These are phyloP conservation scores for Echinarachnius parma DNA, from an alignment of 53 echinoderm and acorn worm species.

Conservation along the genomic window DNA sequence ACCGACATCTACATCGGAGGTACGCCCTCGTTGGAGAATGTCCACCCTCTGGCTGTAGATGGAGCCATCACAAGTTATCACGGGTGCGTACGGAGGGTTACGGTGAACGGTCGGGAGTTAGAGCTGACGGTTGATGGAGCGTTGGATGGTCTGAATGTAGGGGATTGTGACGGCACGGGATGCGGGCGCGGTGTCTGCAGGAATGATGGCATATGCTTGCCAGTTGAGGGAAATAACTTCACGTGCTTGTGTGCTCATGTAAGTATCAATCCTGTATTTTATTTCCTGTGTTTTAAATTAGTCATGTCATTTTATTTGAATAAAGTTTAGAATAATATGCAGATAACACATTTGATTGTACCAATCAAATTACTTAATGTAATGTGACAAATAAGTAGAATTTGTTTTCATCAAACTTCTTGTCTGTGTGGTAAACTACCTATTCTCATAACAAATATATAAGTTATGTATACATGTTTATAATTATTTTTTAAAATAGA, in stretches of 20 bases:
- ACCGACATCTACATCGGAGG: slow-evolving; percentile 69
- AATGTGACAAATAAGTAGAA: too few relatives aligned
- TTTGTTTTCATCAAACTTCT: too few relatives aligned
- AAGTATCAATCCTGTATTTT: too few relatives aligned
- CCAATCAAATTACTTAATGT: too few relatives aligned
- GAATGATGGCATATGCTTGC: slow-evolving; percentile 57
- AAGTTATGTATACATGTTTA: too few relatives aligned
- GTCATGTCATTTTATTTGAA: too few relatives aligned
- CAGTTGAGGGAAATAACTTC: slow-evolving; percentile 36
- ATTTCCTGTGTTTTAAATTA: too few relatives aligned
- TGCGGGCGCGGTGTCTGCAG: slow-evolving; percentile 69
- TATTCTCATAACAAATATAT: too few relatives aligned
- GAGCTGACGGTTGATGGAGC: slow-evolving; percentile 55
- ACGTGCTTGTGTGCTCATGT: slow-evolving; percentile 55
- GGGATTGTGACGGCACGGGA: slow-evolving; percentile 74
- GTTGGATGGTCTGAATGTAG: slow-evolving; percentile 44
- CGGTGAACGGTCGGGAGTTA: slow-evolving; percentile 50
- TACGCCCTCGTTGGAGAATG: slow-evolving; percentile 36
- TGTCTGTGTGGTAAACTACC: too few relatives aligned
- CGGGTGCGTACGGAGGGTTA: slow-evolving; percentile 62
- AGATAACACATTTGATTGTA: too few relatives aligned
- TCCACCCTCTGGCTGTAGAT: slow-evolving; percentile 62
- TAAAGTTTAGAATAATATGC: too few relatives aligned
- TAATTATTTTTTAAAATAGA: too few relatives aligned
- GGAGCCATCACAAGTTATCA: slow-evolving; percentile 47